Evolutionary conservation across 2,113 vertebrate genomes (phyloP), one percentile per base, ranked within the genome.

Genomic region (Puffinus mauretanicus): DNA sequence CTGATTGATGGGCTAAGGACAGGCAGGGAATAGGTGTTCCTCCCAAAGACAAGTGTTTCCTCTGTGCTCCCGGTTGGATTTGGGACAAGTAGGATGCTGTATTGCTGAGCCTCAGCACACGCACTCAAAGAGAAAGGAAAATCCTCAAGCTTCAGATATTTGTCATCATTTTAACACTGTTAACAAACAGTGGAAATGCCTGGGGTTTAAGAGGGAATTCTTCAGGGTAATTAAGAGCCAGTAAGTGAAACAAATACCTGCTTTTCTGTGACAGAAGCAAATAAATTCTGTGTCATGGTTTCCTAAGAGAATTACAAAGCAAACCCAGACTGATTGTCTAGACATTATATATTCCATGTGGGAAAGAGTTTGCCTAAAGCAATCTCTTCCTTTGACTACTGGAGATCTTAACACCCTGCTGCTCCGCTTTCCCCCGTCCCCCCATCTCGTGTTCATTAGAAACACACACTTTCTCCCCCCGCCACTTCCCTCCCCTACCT

Each of bases 271-370:
- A 95, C 90, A 86, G 91, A 94, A 94, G 92, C 87, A 97, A 97
- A 97, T 97, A 96, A 78, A 86, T 88, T 97, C 82, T 27, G 24
- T 93, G 94, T 95, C 96, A 92, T 0, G 12, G 92, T 97, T 96
- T 97, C 97, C 92, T 86, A 96, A 96, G 78, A 90, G 94, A 97
- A 80, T 92, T 71, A 15, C 91, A 96, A 96, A 95, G 93, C 97
- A 98, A 98, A 97, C 86, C 93, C 96, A 98, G 97, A 97, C 94
- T 86, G 38, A 90, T 89, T 54, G 93, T 98, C 97, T 98, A 98
- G 98, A 98, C 96, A 92, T 72, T 71, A 79, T 84, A 92, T 92
- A 96, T 89, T 94, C 93, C 96, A 96, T 81, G 60, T 40, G 61
- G 96, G 95, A 97, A 97, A 96, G 88, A 87, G 90, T 73, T 83